Evolutionary conservation across 2,888 invertebrate species (phyloP).

Genomic region (Branchellion lobata): DNA sequence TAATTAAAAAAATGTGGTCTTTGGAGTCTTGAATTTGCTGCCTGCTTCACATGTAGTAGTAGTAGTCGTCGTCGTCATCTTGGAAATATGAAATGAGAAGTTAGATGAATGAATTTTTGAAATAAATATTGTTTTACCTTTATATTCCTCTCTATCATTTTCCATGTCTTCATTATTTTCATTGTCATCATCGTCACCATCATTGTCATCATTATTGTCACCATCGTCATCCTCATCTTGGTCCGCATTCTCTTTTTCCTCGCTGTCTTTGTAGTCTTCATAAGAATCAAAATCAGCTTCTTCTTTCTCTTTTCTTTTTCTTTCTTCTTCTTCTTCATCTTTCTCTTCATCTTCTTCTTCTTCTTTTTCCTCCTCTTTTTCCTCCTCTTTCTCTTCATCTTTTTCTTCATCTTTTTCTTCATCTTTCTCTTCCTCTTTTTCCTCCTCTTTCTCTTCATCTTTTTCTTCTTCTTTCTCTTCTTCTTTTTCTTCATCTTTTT

Average conservation of each 20-base stretch:
- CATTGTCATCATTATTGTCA: conserved; percentile 1
- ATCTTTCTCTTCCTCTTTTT: background rate
- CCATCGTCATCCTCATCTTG: background rate
- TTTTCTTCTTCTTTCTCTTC: background rate
- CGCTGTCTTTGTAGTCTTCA: background rate
- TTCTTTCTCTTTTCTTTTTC: background rate
- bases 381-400: background rate
- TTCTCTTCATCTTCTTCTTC: background rate
- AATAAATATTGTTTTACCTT: too few species aligned
- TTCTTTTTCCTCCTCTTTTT: background rate
- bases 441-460: background rate
- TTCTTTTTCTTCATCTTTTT: background rate
- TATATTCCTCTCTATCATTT: too few species aligned
- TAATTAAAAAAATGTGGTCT: too few species aligned
- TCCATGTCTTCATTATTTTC: background rate
- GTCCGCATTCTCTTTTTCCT: background rate
- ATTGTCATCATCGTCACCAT: conserved; percentile 21
- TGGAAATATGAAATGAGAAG: too few species aligned
- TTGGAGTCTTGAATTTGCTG: too few species aligned
- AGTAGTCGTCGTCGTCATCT: too few species aligned
- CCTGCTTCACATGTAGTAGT: too few species aligned
- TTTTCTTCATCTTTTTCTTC: background rate
- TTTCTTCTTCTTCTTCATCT: background rate
- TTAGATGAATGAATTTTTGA: too few species aligned
- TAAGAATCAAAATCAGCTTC: background rate